phyloP scores from a whole-genome alignment of 2,888 invertebrate genomes.

The Masnerella sp. region DNA sequence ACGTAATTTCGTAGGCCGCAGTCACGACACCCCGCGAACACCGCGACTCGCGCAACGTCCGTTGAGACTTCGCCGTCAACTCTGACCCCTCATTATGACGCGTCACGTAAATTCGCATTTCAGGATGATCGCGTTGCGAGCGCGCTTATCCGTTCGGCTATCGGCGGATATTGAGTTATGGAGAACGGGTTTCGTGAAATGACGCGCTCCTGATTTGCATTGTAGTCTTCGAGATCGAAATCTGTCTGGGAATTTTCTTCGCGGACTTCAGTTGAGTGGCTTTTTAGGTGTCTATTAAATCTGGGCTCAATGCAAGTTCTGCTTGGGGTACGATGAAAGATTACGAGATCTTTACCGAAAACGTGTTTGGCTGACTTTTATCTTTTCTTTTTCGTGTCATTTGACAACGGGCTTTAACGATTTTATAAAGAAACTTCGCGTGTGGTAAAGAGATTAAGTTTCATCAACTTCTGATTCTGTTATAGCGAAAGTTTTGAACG shows the following conservation, averaged over 20 bases:
- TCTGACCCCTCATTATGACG: constrained; percentile 38
- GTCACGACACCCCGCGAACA: constrained; percentile 57
- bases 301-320: constrained; percentile 9
- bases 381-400: constrained; percentile 15
- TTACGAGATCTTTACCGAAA: constrained; percentile 13
- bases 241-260: constrained; percentile 45
- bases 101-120: constrained; percentile 50
- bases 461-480: too few relatives aligned
- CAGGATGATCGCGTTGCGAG: constrained; percentile 24
- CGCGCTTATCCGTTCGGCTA: constrained; percentile 34
- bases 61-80: constrained; percentile 24
- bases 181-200: constrained; percentile 36
- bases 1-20: constrained; percentile 73
- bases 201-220: constrained; percentile 38
- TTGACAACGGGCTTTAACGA: too few relatives aligned
- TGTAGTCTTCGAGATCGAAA: constrained; percentile 36
- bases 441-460: too few relatives aligned
- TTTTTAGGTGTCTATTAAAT: constrained; percentile 26
- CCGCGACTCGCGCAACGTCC: constrained; percentile 10
- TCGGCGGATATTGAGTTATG: constrained; percentile 22
- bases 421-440: too few relatives aligned
- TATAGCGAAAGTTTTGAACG: too few relatives aligned
- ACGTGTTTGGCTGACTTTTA: constrained; percentile 22
- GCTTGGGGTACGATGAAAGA: constrained; percentile 2
- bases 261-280: background rate